Conservation (phyloP, 2,797 vertebrate species). For the Sebastes oblongus region DNA sequence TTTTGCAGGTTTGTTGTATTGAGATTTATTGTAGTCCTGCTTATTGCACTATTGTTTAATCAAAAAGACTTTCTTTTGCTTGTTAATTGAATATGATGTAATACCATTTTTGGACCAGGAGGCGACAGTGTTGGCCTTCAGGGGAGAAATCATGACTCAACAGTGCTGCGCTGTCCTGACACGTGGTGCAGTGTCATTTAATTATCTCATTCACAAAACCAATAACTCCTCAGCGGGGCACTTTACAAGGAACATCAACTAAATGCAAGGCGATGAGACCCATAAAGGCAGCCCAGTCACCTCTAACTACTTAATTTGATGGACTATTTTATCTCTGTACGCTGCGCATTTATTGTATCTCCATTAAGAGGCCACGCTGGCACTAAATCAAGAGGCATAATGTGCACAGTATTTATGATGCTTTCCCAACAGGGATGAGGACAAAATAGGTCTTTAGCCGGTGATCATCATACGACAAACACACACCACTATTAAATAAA, state of each 20-base stretch:
- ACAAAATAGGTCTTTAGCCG: not conserved
- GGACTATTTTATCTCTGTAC: constrained; percentile 29
- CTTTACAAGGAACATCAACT: constrained; percentile 15
- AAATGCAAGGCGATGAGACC: not conserved
- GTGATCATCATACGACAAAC: not conserved
- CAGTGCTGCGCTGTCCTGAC: not conserved
- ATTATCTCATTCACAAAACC: constrained; percentile 64
- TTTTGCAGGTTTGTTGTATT: not conserved
- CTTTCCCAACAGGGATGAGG: not conserved
- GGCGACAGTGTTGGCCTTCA: constrained; percentile 39
- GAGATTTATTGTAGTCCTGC: not conserved
- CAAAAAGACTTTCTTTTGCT: not conserved
- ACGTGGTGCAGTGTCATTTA: constrained; percentile 38
- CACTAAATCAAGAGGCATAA: constrained; percentile 27
- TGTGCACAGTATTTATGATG: not conserved
- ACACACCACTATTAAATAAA: not conserved
- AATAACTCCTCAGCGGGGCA: constrained; percentile 24
- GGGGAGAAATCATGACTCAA: constrained; percentile 7
- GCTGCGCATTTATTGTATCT: constrained; percentile 46
- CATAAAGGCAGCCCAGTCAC: constrained; percentile 34
- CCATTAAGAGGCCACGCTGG: constrained; percentile 49
- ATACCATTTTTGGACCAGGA: constrained; percentile 22
- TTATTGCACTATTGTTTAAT: not conserved
- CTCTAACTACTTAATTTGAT: constrained; percentile 44
- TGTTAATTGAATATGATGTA: not conserved